Base-by-base conservation (phyloP, 2,888 invertebrate genomes). In the Drosophila limbata region DNA sequence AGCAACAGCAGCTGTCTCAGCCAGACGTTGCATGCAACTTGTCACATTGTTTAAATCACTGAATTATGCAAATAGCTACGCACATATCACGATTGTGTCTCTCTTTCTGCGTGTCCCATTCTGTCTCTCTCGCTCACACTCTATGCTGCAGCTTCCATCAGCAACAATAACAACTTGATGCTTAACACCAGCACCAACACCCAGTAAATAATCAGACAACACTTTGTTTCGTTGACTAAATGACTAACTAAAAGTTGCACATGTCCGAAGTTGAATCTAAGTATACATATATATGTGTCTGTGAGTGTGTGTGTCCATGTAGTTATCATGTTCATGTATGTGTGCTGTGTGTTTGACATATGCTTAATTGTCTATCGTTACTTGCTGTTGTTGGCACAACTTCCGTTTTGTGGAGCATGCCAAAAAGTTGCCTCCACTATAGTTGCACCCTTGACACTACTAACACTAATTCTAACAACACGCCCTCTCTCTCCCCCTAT, bases 11-110 rank as follows among this genome's bases (percentile, higher is more conserved):
- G 56, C 68, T 53, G 53, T 67, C 77, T 79, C 81, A 81, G 65
- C 77, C 84, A 83, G 84, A 83, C 87, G 82, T 84, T 75, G 87
- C 84, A 85, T 79, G 87, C 87, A 84, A 77, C 81, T 79, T 87
- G 87, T 84, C 88, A 75, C 85, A 88, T 84, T 88, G 84, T 87
- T 84, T 83, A 71, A 71, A 69, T 73, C 85, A 78, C 73, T 75
- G 76, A 88, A 87, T 87, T 87, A 87, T 90, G 90, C 87, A 89
- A 90, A 89, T 87, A 64, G 19, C 52, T 62, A 70, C 59, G 59
- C 64, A 62, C 39, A 55, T 28, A 55, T 37, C 28, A 52, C 52
- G 44, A 35, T 40, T 35, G 21, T 33, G 11, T 21, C 17, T 17
- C 33, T 33, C 31, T 17, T 17, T 28, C 15, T 47, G n/a, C n/a